Percentiles rank a stretch among this genome's conserved stretches.
These are phyloP conservation scores for Apamea crenata DNA, from an alignment of 2,888 invertebrate species.

Conservation along the genomic window DNA sequence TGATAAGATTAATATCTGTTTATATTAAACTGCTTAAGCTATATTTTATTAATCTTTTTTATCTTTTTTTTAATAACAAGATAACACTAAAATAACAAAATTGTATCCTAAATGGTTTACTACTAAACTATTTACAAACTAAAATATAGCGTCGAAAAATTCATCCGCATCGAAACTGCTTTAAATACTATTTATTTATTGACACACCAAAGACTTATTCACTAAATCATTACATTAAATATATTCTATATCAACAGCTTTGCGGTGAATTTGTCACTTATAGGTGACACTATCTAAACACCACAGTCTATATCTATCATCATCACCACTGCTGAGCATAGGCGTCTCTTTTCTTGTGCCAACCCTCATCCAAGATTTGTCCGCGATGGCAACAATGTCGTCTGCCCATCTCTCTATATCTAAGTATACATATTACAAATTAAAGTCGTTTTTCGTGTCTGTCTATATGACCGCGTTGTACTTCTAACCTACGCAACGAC, in stretches of 20 bases:
- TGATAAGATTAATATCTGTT: slow-evolving; percentile 28
- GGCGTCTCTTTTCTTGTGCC: neutral
- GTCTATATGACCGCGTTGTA: neutral
- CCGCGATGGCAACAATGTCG: neutral
- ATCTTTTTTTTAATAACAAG: too few species aligned
- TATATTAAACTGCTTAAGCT: neutral
- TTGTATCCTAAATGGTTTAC: too few species aligned
- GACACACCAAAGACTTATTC: too few species aligned
- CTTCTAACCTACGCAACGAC: neutral
- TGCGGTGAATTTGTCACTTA: too few species aligned
- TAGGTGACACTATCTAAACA: neutral
- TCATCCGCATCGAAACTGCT: too few species aligned
- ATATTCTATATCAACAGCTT: too few species aligned
- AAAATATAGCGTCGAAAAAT: too few species aligned
- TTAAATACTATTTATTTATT: too few species aligned
- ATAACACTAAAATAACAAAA: too few species aligned
- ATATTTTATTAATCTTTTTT: too few species aligned
- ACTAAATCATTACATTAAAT: too few species aligned
- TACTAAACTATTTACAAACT: too few species aligned
- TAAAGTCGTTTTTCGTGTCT: neutral
- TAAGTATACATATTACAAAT: neutral
- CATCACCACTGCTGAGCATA: neutral
- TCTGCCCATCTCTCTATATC: neutral
- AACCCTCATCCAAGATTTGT: neutral
- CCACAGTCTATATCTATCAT: neutral